Conservation (phyloP, 1,140 invertebrate genomes). For the Drosophila sucinea region DNA sequence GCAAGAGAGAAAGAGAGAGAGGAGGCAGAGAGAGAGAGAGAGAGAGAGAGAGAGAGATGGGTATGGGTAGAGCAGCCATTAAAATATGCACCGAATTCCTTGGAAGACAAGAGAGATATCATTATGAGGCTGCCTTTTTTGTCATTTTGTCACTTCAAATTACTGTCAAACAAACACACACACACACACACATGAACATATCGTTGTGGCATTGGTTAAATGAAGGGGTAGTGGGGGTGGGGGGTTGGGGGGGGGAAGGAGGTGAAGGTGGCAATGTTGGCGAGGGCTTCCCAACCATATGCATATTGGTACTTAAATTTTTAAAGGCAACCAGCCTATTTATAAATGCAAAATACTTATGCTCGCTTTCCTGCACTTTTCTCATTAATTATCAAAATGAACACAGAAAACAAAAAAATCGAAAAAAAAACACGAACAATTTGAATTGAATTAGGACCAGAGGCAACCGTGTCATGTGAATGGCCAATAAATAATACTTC, state of each 20-base stretch:
- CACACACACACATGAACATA: constrained; percentile 16
- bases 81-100: constrained; percentile 72
- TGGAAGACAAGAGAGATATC: constrained; percentile 59
- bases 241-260: neutral
- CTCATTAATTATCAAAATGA: constrained; percentile 75
- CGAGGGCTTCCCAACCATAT: constrained; percentile 27
- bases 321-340: constrained; percentile 47
- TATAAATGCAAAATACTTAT: constrained; percentile 48
- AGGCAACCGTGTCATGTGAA: constrained; percentile 43
- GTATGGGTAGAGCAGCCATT: constrained; percentile 42
- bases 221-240: neutral
- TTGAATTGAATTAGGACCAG: constrained; percentile 20
- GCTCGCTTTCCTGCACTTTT: constrained; percentile 51
- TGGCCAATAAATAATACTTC: constrained; percentile 41
- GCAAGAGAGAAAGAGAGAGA: neutral
- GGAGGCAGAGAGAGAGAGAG: neutral
- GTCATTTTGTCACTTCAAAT: constrained; percentile 78
- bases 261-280: neutral
- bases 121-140: constrained; percentile 69
- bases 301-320: constrained; percentile 70
- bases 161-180: constrained; percentile 49
- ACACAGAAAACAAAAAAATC: constrained; percentile 44
- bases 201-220: neutral
- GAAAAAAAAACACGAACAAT: constrained; percentile 15
- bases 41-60: neutral